Base-by-base conservation (phyloP, 2,888 invertebrate species). In the Marronus borbonicus region DNA sequence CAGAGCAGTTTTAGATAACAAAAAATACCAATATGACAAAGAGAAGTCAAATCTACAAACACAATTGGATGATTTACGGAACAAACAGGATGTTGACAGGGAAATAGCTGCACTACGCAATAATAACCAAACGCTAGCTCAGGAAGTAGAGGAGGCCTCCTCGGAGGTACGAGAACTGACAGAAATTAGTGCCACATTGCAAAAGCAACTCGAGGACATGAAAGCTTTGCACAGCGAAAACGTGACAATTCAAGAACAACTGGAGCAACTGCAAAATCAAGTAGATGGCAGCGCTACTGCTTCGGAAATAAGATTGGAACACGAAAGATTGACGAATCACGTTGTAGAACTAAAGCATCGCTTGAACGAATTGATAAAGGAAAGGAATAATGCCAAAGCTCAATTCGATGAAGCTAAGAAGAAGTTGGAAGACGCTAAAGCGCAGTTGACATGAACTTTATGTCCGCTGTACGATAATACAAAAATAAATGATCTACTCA, bases 341-440 rank as follows among this genome's bases (percentile, higher is more conserved):
- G 58, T 72, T 58, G 44, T 72, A 12, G 39, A 72, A 20, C 44
- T 72, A 58, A 72, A 72, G 39, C 58, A 72, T 60, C 72, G 72
- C 17, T 58, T 72, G 20, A 72, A 72, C 24, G 72, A 72, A 24
- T 44, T 72, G 31, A 72, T 72, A 17, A 72, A 39, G 31, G 72
- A 72, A 39, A 72, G 72, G 20, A 58, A 72, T 52, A 58, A 44
- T 17, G 72, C 72, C 14, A 72, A 72, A 44, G 72, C 58, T 20
- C 58, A 72, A 17, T 72, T 72, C 60, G 72, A 58, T 24, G 60
- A 72, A 3, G 72, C 72, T 10, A 72, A 60, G 24, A 72, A 39
- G 20, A 72, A 58, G 20, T 60, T 72, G 44, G 72, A 72, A 44
- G 58, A 72, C 2, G 72, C 72, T 39, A 58, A 60, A 24, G 28